Percentiles rank a stretch among this genome's conserved stretches.
These are phyloP conservation scores for Coptodon bakossiorum DNA, from an alignment of 2,113 vertebrate genomes.

Conservation along the genomic window DNA sequence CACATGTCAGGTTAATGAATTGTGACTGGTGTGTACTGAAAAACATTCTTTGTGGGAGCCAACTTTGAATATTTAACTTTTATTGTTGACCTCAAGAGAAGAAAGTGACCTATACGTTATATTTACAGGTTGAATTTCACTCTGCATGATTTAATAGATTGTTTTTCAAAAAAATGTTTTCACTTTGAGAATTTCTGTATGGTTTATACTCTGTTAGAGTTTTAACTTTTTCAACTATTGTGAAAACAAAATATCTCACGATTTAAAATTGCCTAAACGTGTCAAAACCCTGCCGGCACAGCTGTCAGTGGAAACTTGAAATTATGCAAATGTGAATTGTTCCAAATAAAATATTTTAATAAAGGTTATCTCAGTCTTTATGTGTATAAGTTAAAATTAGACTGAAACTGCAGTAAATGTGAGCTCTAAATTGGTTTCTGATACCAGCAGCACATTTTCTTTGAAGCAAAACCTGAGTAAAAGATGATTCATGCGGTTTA, in stretches of 20 bases:
- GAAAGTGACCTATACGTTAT: not conserved
- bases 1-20: not conserved
- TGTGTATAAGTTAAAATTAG: not conserved
- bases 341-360: slow-evolving; percentile 39
- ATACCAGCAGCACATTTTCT: not conserved
- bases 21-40: not conserved
- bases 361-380: not conserved
- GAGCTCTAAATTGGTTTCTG: not conserved
- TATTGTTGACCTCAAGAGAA: not conserved
- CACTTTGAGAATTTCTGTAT: slow-evolving; percentile 33
- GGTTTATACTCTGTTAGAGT: not conserved
- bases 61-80: not conserved
- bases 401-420: not conserved
- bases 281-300: not conserved
- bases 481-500: not conserved
- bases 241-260: not conserved
- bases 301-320: not conserved
- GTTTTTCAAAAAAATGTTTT: not conserved
- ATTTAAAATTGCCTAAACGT: not conserved
- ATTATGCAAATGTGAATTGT: slow-evolving; percentile 1
- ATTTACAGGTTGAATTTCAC: slow-evolving; percentile 1
- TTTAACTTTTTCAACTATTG: not conserved
- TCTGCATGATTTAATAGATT: not conserved
- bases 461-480: not conserved
- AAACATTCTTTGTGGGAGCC: not conserved